Conservation (phyloP, 1,140 invertebrate species). For the Sarcophaga bullata region DNA sequence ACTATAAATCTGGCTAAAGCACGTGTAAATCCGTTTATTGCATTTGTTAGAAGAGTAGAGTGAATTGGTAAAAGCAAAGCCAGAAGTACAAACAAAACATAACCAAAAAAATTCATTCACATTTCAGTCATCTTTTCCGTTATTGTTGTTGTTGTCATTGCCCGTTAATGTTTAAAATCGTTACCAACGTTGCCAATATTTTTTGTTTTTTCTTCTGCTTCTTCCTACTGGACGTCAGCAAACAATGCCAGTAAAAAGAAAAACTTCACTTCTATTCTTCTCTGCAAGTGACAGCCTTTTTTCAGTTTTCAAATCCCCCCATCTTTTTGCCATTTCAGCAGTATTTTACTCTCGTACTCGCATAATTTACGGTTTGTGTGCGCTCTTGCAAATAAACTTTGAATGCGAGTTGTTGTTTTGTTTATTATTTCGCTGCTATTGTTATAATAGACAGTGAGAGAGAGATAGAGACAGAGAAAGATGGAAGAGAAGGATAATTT, state of each 20-base stretch:
- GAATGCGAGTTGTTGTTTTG: no score
- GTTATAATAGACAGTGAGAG: not conserved
- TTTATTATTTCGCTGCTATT: not conserved
- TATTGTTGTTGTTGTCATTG: not conserved
- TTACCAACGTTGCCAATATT: not conserved
- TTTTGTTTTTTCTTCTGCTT: not conserved
- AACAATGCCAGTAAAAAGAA: not conserved
- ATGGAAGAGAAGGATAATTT: no score
- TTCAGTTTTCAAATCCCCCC: not conserved
- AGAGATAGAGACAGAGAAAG: no score
- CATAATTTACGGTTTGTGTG: no score
- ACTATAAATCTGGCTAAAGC: not conserved
- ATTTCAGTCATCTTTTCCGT: not conserved
- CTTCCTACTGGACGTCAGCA: not conserved
- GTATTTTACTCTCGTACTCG: no score
- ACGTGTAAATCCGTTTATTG: not conserved
- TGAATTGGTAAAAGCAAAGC: no score
- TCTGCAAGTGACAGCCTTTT: not conserved
- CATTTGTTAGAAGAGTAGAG: no score
- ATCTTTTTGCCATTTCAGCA: not conserved
- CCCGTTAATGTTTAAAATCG: no score
- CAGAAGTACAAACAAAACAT: not conserved
- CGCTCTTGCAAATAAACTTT: no score
- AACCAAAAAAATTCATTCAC: not conserved
- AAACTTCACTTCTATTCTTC: not conserved